Evolutionary conservation across 2,113 vertebrate genomes (phyloP), one percentile per base, ranked within the genome.

Genomic region (Aramus guarauna): DNA sequence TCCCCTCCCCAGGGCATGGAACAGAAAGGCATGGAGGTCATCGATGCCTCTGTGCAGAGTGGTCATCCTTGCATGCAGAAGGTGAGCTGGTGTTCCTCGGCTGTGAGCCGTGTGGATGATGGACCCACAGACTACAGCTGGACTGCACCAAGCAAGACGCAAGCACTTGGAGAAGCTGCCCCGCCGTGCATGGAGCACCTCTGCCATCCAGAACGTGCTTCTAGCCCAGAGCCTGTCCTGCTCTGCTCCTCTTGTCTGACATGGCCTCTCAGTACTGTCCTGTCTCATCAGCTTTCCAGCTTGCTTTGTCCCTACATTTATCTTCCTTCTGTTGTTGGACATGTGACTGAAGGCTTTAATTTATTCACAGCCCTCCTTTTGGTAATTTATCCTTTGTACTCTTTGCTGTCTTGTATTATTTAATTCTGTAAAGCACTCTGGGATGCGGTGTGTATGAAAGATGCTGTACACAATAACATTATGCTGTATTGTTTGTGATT

Each of bases 331-430:
- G 34, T 74, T 87, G 74, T 4, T 91, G 84, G 59, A 68, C 92
- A 63, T 85, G 90, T 90, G 90, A 91, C 82, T 75, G 89, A 92
- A 92, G 69, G 58, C 74, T 95, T 84, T 94, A 91, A 95, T 97
- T 92, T 96, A 91, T 96, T 95, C 92, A 78, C 80, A 85, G 74
- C 41, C 74, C 58, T 94, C 74, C 58, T 92, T 84, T 91, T 15
- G 29, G 86, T 95, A 97, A 95, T 95, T 96, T 90, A 92, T 94
- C 94, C 94, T 85, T 94, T 95, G 91, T 97, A 92, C 62, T 96
- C 77, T 72, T 85, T 55, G 84, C 92, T 94, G 86, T 94, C 92
- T 91, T 90, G 79, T 84, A 64, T 92, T 96, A 94, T 97, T 95
- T 96, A 94, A 95, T 96, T 97, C 96, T 73, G 76, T 85, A 71